Conservation (phyloP, 1,140 invertebrate genomes). For the Euura saliciscinereae region DNA sequence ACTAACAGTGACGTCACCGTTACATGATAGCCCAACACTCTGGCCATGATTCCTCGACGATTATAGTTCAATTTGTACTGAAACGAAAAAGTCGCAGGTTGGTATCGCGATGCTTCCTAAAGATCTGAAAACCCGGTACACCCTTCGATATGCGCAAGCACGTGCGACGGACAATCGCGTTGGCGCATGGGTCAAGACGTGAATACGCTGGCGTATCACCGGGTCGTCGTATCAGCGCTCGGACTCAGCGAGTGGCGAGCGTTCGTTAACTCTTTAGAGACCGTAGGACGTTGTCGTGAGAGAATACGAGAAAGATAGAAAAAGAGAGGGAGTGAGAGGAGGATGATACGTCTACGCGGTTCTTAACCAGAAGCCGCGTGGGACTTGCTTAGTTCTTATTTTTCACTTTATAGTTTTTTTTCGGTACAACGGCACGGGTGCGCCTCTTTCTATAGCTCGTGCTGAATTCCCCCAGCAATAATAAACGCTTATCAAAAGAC, state of each 20-base stretch:
- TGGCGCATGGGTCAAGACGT: slow-evolving; percentile 6
- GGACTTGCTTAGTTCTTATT: neutral
- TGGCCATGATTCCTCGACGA: too few species aligned
- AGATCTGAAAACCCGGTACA: neutral
- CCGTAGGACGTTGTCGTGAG: slow-evolving; percentile 3
- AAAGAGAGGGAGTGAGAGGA: slow-evolving; percentile 8
- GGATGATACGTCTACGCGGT: slow-evolving; percentile 7
- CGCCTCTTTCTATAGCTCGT: neutral
- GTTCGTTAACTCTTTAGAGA: neutral
- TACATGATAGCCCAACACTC: neutral
- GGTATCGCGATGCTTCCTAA: too few species aligned
- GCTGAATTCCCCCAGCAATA: neutral
- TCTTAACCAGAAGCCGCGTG: neutral
- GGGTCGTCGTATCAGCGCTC: neutral
- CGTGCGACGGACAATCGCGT: neutral
- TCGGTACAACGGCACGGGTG: neutral
- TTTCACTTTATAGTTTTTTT: slow-evolving; percentile 1
- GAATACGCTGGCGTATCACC: neutral
- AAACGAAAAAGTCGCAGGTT: too few species aligned
- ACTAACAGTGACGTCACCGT: neutral
- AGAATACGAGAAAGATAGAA: slow-evolving; percentile 11
- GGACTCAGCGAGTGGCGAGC: neutral
- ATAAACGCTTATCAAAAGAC: neutral
- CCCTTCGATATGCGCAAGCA: neutral
- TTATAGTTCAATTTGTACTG: too few species aligned